Percentiles rank a stretch among this genome's conserved stretches.
Conservation (phyloP, 2,797 vertebrate species). For the Hozukius guyotensis region DNA sequence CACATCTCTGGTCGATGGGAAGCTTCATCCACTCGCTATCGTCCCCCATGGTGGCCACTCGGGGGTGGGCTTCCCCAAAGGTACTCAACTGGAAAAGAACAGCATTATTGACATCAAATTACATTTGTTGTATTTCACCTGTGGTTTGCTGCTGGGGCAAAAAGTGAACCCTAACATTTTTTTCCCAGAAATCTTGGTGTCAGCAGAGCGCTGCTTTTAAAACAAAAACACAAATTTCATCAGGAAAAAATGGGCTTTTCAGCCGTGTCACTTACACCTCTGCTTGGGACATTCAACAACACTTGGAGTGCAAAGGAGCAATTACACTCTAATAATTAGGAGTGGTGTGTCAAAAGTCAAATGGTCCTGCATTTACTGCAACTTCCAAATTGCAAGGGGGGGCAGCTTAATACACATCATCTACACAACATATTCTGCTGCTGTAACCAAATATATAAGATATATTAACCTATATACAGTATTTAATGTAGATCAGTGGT, state of each 20-base stretch:
- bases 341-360: background rate
- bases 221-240: background rate
- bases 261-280: background rate
- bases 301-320: background rate
- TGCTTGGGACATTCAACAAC: background rate
- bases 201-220: background rate
- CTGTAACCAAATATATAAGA: background rate
- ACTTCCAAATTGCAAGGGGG: background rate
- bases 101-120: background rate
- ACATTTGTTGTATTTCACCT: background rate
- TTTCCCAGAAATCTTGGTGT: background rate
- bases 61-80: constrained; percentile 69
- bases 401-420: background rate
- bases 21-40: constrained; percentile 99
- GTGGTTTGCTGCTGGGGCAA: background rate
- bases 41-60: constrained; percentile 90
- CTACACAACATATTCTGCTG: background rate
- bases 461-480: background rate
- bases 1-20: constrained; percentile 97
- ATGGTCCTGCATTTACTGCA: background rate
- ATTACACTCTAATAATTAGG: background rate
- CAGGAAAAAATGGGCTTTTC: background rate
- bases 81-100: constrained; percentile 64
- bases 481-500: background rate
- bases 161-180: background rate